Conservation (phyloP, 2,888 invertebrate species). For the Mystacides longicornis region DNA sequence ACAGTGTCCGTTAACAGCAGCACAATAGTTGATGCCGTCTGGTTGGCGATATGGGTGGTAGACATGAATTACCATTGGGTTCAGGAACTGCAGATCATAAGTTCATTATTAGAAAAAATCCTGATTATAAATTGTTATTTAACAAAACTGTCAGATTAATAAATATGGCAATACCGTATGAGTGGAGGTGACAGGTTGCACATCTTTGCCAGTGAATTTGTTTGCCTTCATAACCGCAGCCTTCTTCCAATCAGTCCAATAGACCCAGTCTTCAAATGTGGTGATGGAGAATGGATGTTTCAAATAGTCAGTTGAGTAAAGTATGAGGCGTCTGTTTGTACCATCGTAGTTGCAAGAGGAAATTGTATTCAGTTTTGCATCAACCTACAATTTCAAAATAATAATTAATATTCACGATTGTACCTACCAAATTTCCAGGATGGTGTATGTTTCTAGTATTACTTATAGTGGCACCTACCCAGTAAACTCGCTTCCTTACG, state of each 20-base stretch:
- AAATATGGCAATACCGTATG: slow-evolving; percentile 74
- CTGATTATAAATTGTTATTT: too few species aligned
- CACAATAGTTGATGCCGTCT: slow-evolving; percentile 86
- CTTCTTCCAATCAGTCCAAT: slow-evolving; percentile 98
- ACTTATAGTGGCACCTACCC: slow-evolving; percentile 53
- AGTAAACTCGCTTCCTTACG: slow-evolving; percentile 81
- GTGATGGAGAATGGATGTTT: slow-evolving; percentile 95
- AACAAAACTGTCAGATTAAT: too few species aligned
- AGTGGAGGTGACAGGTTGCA: slow-evolving; percentile 68
- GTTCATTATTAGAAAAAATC: too few species aligned
- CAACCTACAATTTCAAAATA: slow-evolving; percentile 46
- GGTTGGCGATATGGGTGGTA: slow-evolving; percentile 93
- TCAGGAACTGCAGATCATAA: slow-evolving; percentile 58
- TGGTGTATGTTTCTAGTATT: too few species aligned
- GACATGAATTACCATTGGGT: slow-evolving; percentile 93
- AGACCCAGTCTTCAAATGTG: slow-evolving; percentile 94
- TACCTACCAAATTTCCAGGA: too few species aligned
- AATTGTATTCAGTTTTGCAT: slow-evolving; percentile 86
- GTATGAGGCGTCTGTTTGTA: slow-evolving; percentile 63
- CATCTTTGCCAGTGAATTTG: slow-evolving; percentile 81
- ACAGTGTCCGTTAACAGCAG: slow-evolving; percentile 87
- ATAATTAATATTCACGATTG: neutral
- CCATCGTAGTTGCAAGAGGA: slow-evolving; percentile 88
- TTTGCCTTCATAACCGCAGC: slow-evolving; percentile 87
- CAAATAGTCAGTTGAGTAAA: slow-evolving; percentile 70